Percentiles rank a stretch among this genome's conserved stretches.
Conservation (phyloP, 2,113 vertebrate genomes). For the Sinocyclocheilus rhinocerous region DNA sequence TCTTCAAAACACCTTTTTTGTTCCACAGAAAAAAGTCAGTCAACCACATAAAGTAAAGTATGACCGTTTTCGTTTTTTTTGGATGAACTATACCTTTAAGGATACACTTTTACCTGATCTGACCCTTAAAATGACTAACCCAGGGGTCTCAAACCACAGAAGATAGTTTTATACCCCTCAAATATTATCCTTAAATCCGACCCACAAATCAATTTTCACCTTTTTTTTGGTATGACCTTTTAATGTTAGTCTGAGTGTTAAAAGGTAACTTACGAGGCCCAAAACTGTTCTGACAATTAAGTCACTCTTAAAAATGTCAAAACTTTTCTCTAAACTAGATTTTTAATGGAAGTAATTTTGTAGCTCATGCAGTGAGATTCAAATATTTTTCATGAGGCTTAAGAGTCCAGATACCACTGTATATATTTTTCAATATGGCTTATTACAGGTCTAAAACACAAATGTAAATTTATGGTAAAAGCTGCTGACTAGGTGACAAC, state of each 20-base stretch:
- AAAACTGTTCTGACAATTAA: too few species aligned
- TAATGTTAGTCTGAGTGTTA: neutral
- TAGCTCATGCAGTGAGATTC: neutral
- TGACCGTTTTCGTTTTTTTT: neutral
- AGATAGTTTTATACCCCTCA: neutral
- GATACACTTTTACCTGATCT: neutral
- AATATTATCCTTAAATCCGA: neutral
- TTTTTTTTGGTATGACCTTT: neutral
- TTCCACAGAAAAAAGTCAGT: too few species aligned
- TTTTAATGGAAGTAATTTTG: neutral
- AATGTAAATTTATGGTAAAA: neutral
- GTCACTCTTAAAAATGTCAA: too few species aligned
- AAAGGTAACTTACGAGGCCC: neutral
- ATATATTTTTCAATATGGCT: neutral
- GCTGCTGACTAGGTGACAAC: neutral
- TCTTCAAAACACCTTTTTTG: too few species aligned
- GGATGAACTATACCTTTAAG: neutral
- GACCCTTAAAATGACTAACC: neutral
- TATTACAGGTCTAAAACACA: neutral
- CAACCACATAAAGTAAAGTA: neutral
- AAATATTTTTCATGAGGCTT: neutral
- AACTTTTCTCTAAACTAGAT: too few species aligned
- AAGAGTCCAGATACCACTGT: neutral
- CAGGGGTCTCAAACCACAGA: neutral
- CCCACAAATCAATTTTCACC: neutral